Percentiles rank a stretch among this genome's conserved stretches.
Evolutionary conservation across 2,113 vertebrate genomes (phyloP).

Genomic region (Brachyhypopomus occidentalis): DNA sequence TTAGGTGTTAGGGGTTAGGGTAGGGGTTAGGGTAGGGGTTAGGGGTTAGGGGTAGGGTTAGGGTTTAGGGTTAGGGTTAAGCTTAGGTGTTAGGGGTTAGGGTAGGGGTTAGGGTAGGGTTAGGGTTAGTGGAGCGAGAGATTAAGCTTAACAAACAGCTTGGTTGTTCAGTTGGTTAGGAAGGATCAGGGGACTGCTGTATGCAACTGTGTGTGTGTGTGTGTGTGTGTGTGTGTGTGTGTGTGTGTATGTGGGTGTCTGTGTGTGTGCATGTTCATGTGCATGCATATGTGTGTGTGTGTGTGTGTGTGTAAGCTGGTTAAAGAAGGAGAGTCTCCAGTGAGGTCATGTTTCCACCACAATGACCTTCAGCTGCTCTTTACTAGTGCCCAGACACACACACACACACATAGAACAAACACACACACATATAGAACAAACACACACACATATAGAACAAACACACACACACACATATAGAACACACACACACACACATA

Average conservation of each 20-base stretch:
- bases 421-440: too few species aligned
- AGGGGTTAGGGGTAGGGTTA: too few species aligned
- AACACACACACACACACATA: too few species aligned
- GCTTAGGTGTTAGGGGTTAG: too few species aligned
- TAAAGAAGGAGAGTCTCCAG: conserved; percentile 74
- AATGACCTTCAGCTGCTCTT: conserved; percentile 76
- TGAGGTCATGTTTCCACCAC: conserved; percentile 76
- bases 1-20: too few species aligned
- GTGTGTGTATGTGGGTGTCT: conserved; percentile 64
- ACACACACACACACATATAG: too few species aligned
- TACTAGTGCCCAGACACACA: conserved; percentile 41
- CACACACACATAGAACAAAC: not conserved
- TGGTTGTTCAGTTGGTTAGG: conserved; percentile 70
- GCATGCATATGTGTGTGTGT: conserved; percentile 5
- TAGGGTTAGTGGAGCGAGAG: conserved; percentile 61
- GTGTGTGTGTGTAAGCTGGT: conserved; percentile 49
- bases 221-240: conserved; percentile 13
- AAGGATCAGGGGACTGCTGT: not conserved
- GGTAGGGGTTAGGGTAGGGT: conserved; percentile 49
- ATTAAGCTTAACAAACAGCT: conserved; percentile 76
- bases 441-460: too few species aligned
- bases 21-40: too few species aligned
- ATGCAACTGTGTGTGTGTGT: conserved; percentile 17
- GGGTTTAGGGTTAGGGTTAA: too few species aligned
- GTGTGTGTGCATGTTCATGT: conserved; percentile 12